Evolutionary conservation across 2,113 vertebrate species (phyloP).

Genomic region (Prochilodus magdalenae): DNA sequence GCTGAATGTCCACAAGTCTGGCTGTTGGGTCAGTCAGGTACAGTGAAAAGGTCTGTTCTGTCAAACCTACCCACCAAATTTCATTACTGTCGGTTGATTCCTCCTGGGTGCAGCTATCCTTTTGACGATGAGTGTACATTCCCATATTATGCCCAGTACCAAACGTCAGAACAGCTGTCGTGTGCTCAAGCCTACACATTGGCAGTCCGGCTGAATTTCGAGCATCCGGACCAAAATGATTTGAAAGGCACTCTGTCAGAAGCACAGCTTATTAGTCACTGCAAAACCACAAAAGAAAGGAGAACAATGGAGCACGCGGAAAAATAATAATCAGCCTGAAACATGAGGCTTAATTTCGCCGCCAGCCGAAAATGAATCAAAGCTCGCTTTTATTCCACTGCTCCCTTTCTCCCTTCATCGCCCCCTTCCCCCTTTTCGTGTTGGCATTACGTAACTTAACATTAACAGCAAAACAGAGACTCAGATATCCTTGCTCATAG

Average conservation of each 20-base stretch:
- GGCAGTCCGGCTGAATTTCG: neutral
- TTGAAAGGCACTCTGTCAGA: neutral
- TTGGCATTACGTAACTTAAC: conserved; percentile 18
- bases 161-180: neutral
- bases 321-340: neutral
- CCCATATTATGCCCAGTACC: neutral
- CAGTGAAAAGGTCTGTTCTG: no score
- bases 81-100: no score
- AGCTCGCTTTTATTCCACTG: neutral
- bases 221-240: neutral
- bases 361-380: neutral
- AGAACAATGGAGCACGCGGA: neutral
- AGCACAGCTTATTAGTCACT: neutral
- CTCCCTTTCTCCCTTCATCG: conserved; percentile 1
- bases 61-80: no score
- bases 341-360: neutral
- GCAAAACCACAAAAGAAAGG: neutral
- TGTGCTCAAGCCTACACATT: neutral
- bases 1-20: no score
- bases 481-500: conserved; percentile 17
- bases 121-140: no score
- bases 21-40: no score
- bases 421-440: neutral
- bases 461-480: conserved; percentile 21
- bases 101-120: no score